phyloP scores from a whole-genome alignment of 53 echinoderm and acorn worm species.

The Glandiceps talaboti region DNA sequence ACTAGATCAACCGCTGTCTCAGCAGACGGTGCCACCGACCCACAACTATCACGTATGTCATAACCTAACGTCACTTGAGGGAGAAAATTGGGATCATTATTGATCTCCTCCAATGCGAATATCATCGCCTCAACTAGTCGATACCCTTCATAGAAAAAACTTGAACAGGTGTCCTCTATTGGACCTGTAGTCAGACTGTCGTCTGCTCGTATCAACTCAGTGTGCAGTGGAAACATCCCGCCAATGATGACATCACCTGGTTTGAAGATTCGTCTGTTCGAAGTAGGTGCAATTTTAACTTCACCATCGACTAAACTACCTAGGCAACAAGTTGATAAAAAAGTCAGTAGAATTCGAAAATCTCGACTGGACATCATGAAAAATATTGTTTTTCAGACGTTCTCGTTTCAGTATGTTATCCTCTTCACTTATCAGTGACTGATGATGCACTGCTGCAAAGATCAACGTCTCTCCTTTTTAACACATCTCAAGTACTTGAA shows the following conservation, averaged over 20 bases:
- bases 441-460: too few species aligned
- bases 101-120: conserved; percentile 76
- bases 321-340: too few species aligned
- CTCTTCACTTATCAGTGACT: too few species aligned
- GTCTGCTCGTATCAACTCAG: conserved; percentile 9
- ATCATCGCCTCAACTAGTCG: conserved; percentile 57
- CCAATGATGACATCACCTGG: neutral
- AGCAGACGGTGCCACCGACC: conserved; percentile 38
- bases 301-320: too few species aligned
- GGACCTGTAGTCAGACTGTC: conserved; percentile 48
- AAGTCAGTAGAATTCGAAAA: too few species aligned
- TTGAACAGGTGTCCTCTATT: conserved; percentile 46
- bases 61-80: conserved; percentile 37
- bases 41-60: conserved; percentile 65
- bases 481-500: too few species aligned
- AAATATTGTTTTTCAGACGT: too few species aligned
- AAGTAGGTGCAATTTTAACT: neutral
- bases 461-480: too few species aligned
- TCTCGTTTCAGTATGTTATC: too few species aligned
- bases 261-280: neutral
- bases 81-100: conserved; percentile 34
- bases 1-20: conserved; percentile 11
- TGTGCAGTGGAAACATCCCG: neutral
- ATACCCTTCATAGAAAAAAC: conserved; percentile 44
- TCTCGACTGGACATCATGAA: too few species aligned